phyloP scores from a whole-genome alignment of 2,888 invertebrate species.

The Netelia virgata region DNA sequence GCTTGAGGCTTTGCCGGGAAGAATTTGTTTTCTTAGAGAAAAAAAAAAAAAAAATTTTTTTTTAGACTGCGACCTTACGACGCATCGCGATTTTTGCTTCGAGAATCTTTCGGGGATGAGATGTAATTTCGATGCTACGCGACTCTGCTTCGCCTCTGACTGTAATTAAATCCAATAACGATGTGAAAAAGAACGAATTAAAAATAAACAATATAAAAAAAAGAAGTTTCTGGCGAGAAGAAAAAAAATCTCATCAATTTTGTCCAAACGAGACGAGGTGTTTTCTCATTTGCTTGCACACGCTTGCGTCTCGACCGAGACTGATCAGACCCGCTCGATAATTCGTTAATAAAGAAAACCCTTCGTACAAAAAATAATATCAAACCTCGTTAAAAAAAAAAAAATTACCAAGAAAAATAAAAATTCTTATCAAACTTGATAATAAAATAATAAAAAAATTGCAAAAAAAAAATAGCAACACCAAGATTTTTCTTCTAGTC shows the following conservation, averaged over 20 bases:
- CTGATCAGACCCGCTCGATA: constrained; percentile 53
- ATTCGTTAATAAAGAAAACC: constrained; percentile 27
- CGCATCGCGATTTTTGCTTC: constrained; percentile 43
- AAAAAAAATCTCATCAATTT: constrained; percentile 62
- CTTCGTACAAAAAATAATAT: background rate
- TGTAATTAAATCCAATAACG: constrained; percentile 66
- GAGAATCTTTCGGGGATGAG: constrained; percentile 50
- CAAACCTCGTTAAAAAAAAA: no score
- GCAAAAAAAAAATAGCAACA: background rate
- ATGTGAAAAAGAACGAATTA: constrained; percentile 22
- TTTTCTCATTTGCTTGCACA: constrained; percentile 28
- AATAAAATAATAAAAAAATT: no score
- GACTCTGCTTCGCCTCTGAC: constrained; percentile 37
- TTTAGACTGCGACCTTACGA: background rate
- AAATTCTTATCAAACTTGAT: background rate
- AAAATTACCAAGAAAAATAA: background rate
- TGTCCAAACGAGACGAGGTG: constrained; percentile 56
- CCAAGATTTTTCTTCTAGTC: background rate
- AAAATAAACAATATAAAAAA: constrained; percentile 22
- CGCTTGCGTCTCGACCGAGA: constrained; percentile 41
- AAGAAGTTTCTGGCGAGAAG: background rate
- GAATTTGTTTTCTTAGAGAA: background rate
- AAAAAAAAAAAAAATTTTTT: constrained; percentile 26
- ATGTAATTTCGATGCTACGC: constrained; percentile 57
- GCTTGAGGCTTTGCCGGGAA: background rate